Conservation (phyloP, 2,888 invertebrate genomes). For the Platynereis dumerilii region DNA sequence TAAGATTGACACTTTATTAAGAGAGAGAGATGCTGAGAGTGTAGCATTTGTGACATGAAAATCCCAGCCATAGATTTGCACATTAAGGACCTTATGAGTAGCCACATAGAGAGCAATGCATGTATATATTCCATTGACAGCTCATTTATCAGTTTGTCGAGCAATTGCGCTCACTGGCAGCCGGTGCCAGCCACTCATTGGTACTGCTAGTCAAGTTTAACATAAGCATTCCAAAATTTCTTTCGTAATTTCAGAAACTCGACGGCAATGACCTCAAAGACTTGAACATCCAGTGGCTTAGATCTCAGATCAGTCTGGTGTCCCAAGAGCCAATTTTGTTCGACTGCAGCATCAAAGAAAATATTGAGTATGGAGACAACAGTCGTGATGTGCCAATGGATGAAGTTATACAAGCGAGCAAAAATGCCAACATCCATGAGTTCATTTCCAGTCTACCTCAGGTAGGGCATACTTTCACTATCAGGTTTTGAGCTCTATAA, state of each 20-base stretch:
- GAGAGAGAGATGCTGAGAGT: no score
- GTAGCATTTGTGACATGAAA: no score
- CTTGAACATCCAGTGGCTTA: conserved; percentile 68
- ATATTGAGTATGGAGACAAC: conserved; percentile 92
- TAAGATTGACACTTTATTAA: no score
- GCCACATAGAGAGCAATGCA: no score
- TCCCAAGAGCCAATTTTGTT: conserved; percentile 93
- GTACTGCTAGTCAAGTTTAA: no score
- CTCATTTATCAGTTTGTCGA: no score
- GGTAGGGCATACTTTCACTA: conserved; percentile 43
- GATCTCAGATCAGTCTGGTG: conserved; percentile 85
- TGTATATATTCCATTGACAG: no score
- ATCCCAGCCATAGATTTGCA: no score
- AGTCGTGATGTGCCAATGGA: conserved; percentile 70
- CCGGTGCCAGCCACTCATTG: no score
- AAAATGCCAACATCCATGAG: conserved; percentile 85
- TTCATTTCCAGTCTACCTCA: conserved; percentile 78
- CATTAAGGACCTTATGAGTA: no score
- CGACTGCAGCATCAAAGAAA: conserved; percentile 85
- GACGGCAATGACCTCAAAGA: conserved; percentile 65
- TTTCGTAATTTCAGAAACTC: conserved; percentile 46
- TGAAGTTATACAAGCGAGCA: conserved; percentile 74
- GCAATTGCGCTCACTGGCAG: no score
- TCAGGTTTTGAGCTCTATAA: not conserved
- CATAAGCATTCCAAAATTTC: no score